These are phyloP conservation scores for Callospermophilus lateralis DNA, from an alignment of 2,113 vertebrate species.

Conservation along the genomic window DNA sequence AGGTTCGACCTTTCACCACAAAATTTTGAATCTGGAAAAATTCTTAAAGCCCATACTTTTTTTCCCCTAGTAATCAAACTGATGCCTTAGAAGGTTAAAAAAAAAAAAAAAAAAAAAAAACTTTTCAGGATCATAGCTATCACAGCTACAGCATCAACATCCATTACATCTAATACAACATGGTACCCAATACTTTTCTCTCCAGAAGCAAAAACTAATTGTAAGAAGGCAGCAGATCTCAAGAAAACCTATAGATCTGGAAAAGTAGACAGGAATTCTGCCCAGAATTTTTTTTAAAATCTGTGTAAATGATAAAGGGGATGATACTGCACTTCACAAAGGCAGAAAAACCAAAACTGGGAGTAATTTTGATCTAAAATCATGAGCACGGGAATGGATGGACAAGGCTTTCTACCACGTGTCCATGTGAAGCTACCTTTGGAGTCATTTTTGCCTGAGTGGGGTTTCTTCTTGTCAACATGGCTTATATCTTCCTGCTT, in stretches of 20 bases:
- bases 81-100: neutral
- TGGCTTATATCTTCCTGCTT: neutral
- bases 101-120: neutral
- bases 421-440: neutral
- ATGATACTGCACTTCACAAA: neutral
- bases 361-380: conserved; percentile 23
- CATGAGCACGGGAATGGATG: neutral
- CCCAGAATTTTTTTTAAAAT: neutral
- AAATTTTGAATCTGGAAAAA: neutral
- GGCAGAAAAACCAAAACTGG: conserved; percentile 11
- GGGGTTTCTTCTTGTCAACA: neutral
- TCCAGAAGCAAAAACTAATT: conserved; percentile 40
- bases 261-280: neutral
- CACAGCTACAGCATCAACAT: neutral
- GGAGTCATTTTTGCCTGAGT: neutral
- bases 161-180: neutral
- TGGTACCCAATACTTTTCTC: neutral
- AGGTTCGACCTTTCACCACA: neutral
- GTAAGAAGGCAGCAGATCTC: neutral
- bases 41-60: neutral
- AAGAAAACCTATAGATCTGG: conserved; percentile 17
- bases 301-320: neutral
- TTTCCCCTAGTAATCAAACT: neutral
- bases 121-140: neutral
- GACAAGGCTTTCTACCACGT: neutral